Conservation (phyloP, 2,888 invertebrate genomes). For the Cephus pulcher region DNA sequence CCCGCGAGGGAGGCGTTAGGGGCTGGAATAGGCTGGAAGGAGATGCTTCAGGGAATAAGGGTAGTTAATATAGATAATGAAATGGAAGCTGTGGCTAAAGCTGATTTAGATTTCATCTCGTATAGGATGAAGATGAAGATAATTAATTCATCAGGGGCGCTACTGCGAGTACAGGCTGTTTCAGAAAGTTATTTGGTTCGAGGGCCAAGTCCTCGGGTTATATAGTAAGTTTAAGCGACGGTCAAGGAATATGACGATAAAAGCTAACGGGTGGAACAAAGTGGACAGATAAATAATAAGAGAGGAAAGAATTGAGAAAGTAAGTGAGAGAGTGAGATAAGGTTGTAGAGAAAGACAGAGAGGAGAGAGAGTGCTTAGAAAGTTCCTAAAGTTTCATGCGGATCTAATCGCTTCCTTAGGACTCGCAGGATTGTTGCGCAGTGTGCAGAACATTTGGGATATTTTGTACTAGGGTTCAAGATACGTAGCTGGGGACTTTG, state of each 20-base stretch:
- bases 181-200: not conserved
- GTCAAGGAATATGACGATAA: not conserved
- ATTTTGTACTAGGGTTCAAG: not conserved
- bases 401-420: not conserved
- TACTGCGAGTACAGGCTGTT: not conserved
- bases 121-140: not conserved
- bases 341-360: no score
- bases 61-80: not conserved
- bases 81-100: no score
- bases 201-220: not conserved
- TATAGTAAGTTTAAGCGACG: not conserved
- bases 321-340: not conserved
- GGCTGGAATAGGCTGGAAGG: no score
- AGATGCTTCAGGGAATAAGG: no score
- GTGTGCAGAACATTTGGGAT: not conserved
- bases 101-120: no score
- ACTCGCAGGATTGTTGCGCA: not conserved
- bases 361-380: not conserved
- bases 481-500: not conserved
- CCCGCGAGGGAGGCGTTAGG: no score
- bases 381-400: not conserved
- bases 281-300: not conserved
- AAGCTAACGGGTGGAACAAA: no score
- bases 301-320: not conserved
- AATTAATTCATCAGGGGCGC: not conserved